Percentiles rank a stretch among this genome's conserved stretches.
These are phyloP conservation scores for Bombus turneri DNA, from an alignment of 1,140 invertebrate species.

Conservation along the genomic window DNA sequence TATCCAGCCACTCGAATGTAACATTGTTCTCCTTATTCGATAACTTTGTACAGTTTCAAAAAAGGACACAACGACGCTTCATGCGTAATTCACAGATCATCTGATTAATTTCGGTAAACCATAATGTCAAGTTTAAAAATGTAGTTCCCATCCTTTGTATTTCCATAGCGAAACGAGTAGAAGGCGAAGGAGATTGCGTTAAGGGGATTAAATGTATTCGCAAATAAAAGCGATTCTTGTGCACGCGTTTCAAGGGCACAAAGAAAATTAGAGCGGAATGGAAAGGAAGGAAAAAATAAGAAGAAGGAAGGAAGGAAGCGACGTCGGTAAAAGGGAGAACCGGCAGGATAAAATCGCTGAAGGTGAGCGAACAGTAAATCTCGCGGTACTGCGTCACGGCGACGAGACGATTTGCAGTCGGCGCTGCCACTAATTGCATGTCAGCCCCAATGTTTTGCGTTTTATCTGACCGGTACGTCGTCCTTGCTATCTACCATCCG, in stretches of 20 bases:
- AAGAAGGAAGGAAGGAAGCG: background rate
- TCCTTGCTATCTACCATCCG: conserved; percentile 51
- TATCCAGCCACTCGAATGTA: background rate
- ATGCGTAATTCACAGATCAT: too few species aligned
- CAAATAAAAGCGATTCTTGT: background rate
- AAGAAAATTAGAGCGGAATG: conserved; percentile 38
- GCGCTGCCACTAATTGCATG: conserved; percentile 63
- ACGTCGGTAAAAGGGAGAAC: background rate
- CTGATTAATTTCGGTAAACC: too few species aligned
- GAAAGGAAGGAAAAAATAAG: background rate
- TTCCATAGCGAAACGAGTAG: background rate
- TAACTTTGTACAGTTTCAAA: too few species aligned
- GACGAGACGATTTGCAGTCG: conserved; percentile 61
- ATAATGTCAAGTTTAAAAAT: background rate
- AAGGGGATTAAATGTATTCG: conserved; percentile 22
- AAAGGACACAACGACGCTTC: too few species aligned
- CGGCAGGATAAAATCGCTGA: conserved; percentile 13
- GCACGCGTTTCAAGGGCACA: conserved; percentile 6
- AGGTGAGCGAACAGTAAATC: conserved; percentile 48
- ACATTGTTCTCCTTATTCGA: too few species aligned
- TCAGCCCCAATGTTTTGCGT: conserved; percentile 62
- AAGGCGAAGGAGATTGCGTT: background rate
- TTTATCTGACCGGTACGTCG: conserved; percentile 61
- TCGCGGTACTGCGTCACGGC: conserved; percentile 44
- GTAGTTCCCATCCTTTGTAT: background rate